These are phyloP conservation scores for Sesia apiformis DNA, from an alignment of 2,888 invertebrate species.

Conservation along the genomic window DNA sequence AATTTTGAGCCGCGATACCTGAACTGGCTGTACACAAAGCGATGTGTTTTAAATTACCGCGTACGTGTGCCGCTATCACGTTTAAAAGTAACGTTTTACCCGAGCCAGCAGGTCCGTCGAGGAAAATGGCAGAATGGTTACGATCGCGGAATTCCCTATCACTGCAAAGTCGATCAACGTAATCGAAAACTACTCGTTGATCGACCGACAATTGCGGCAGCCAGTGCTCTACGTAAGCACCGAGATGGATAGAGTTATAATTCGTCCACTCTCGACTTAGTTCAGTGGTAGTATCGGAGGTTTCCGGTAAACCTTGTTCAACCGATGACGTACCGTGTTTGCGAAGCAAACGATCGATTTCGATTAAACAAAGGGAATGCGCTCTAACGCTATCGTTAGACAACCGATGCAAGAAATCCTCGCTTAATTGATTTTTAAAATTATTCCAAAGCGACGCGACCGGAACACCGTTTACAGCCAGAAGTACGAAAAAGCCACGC, in stretches of 20 bases:
- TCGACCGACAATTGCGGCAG: background rate
- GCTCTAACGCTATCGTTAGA: background rate
- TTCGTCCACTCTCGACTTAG: background rate
- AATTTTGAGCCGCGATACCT: constrained; percentile 1
- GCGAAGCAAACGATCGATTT: background rate
- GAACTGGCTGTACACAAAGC: constrained; percentile 1
- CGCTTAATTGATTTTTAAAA: constrained; percentile 1
- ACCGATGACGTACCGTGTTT: background rate
- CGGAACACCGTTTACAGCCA: constrained; percentile 5
- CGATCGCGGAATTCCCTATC: background rate
- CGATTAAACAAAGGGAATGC: background rate
- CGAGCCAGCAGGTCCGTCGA: constrained; percentile 4
- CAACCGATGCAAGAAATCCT: constrained; percentile 1
- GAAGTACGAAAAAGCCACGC: constrained; percentile 5
- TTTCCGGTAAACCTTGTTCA: background rate
- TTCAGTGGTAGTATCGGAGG: background rate
- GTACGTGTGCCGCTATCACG: constrained; percentile 1
- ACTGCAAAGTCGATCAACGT: background rate
- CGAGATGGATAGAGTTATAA: background rate
- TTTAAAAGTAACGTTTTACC: constrained; percentile 3
- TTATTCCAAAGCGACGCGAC: constrained; percentile 4
- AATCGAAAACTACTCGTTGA: background rate
- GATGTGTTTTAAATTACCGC: background rate
- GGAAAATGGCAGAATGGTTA: background rate
- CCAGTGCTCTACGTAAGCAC: background rate